Base-by-base conservation (phyloP, 2,113 vertebrate genomes). In the Phocoena sinus region DNA sequence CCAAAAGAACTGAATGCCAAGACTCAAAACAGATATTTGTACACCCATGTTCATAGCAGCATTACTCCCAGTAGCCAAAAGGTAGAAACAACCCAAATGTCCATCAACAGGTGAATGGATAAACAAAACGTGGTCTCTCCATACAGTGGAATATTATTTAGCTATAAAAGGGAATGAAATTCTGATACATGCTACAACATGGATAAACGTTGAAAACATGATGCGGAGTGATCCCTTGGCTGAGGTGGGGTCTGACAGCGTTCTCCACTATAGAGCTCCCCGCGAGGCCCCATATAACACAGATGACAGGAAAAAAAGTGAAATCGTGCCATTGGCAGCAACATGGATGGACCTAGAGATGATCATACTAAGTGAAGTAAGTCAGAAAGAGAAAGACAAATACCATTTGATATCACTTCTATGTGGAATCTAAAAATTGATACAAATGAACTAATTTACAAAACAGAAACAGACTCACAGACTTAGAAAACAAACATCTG, bases 1-100 rank as follows among this genome's bases (percentile, higher is more conserved):
- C 50, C 36, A 0, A 14, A 28, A 76, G 58, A 12, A n/a, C 0
- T 2, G 33, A 71, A 47, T 38, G 84, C 33, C 21, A 2, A 13
- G 33, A 77, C 67, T 53, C 60, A 21, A 14, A 36, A 36, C 17
- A 23, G 58, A 9, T 0, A 1, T 8, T 6, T 36, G 47, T 5
- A 10, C 6, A 17, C 18, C 38, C 11, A 2, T 3, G 38, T 44
- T 36, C 28, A 4, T 0, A 28, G 65, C 33, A 6, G 21, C 1
- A 1, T 18, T 9, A 2, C 33, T 76, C 62, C 33, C 14, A 31
- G 1, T 11, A 23, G 9, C 17, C 38, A 17, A 13, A 28, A 28
- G 58, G 31, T 20, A 8, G 36, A 65, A 53, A 58, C 4, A 2
- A 5, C 81, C 65, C 25, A 0, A 3, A 56, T 17, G 5, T 12